Conservation (phyloP, 2,888 invertebrate species). For the Aethes cnicana region DNA sequence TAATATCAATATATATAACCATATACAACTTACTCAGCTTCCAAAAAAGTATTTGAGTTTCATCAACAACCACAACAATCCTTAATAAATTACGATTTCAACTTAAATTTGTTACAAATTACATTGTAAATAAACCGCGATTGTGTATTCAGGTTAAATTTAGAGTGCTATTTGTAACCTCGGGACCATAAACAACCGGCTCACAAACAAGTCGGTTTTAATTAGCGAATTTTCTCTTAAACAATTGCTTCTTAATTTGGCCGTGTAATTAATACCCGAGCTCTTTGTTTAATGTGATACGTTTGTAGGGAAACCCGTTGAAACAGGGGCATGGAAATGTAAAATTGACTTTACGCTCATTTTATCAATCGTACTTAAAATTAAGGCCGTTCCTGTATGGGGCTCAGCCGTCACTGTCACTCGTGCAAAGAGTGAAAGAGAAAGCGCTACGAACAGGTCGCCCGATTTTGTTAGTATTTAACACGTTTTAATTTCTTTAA, state of each 20-base stretch:
- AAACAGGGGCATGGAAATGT: no score
- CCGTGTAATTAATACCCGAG: neutral
- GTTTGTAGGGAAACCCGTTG: no score
- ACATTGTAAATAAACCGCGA: conserved; percentile 2
- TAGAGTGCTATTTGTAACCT: conserved; percentile 8
- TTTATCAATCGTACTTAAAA: no score
- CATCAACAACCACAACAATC: conserved; percentile 4
- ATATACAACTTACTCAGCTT: no score
- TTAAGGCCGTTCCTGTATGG: no score
- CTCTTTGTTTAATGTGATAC: neutral
- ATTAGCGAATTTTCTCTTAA: conserved; percentile 8
- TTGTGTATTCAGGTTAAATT: conserved; percentile 12
- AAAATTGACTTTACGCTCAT: no score
- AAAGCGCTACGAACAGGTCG: no score
- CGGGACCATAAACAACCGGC: conserved; percentile 10
- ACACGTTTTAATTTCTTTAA: no score
- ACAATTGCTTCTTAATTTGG: conserved; percentile 15
- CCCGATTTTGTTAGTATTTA: no score
- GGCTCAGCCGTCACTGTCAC: no score
- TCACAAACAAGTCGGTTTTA: conserved; percentile 15
- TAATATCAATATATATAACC: no score
- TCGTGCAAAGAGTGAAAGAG: no score
- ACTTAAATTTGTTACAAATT: conserved; percentile 6
- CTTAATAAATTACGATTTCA: neutral
- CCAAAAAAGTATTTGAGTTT: neutral